Percentiles rank a stretch among this genome's conserved stretches.
Conservation (phyloP, 2,888 invertebrate genomes). For the Xestoiulus laeticollis region DNA sequence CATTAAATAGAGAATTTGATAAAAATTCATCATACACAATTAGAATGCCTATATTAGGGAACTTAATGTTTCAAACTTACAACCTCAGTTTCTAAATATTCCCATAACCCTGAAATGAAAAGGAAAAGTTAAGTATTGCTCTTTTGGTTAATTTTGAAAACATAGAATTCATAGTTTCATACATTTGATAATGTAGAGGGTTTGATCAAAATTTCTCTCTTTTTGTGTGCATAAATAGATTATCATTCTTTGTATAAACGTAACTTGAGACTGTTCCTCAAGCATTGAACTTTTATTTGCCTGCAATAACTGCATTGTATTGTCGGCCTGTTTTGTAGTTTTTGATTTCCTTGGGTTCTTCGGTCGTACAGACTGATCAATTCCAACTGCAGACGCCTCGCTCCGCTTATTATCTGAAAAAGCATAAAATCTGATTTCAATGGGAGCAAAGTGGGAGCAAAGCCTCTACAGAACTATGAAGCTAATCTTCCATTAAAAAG, state of each 20-base stretch:
- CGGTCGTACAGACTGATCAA: neutral
- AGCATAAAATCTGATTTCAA: neutral
- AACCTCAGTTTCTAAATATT: neutral
- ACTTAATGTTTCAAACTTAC: neutral
- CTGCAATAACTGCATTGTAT: neutral
- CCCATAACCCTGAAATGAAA: neutral
- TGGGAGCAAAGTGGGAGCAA: neutral
- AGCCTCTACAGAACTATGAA: no score
- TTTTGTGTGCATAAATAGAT: no score
- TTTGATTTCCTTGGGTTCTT: neutral
- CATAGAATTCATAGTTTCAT: no score
- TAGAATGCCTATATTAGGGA: no score
- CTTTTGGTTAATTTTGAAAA: no score
- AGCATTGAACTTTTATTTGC: neutral
- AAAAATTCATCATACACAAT: no score
- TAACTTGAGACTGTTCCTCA: no score
- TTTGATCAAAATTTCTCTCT: no score
- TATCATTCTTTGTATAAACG: no score
- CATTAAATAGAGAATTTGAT: no score
- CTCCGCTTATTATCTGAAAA: neutral
- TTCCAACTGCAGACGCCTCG: neutral
- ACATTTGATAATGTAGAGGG: no score
- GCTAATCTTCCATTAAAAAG: no score
- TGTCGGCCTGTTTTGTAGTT: neutral
- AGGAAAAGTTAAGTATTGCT: neutral